phyloP scores from a whole-genome alignment of 2,113 vertebrate species.

The Megalops atlanticus region DNA sequence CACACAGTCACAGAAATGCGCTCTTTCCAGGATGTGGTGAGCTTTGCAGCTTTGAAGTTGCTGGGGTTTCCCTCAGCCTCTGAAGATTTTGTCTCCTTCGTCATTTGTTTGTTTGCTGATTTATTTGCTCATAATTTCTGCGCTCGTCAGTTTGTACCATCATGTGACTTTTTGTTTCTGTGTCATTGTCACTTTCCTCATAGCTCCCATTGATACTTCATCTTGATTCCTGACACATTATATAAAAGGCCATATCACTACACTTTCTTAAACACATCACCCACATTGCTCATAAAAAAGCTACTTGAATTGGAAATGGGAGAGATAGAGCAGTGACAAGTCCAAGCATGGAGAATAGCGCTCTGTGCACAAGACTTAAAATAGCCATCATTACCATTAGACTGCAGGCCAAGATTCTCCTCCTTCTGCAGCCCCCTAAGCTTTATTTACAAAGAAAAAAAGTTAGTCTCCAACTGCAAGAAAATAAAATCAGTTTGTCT shows the following conservation, averaged over 20 bases:
- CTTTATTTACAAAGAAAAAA: slow-evolving; percentile 38
- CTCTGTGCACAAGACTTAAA: slow-evolving; percentile 17
- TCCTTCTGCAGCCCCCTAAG: slow-evolving; percentile 27
- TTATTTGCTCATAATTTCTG: slow-evolving; percentile 1
- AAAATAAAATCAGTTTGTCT: slow-evolving; percentile 46
- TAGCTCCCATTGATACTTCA: neutral
- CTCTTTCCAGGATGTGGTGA: slow-evolving; percentile 60
- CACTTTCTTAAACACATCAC: neutral
- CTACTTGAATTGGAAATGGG: neutral
- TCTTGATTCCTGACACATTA: neutral
- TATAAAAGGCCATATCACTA: neutral
- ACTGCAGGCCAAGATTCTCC: slow-evolving; percentile 17
- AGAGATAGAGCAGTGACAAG: slow-evolving; percentile 16
- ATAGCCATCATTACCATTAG: slow-evolving; percentile 27
- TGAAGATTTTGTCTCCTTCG: slow-evolving; percentile 31
- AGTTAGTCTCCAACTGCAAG: slow-evolving; percentile 33
- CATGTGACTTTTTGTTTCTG: neutral
- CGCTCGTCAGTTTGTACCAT: neutral
- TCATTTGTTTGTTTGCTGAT: slow-evolving; percentile 37
- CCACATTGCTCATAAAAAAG: neutral
- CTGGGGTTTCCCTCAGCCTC: slow-evolving; percentile 52
- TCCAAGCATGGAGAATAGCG: slow-evolving; percentile 26
- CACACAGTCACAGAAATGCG: slow-evolving; percentile 27
- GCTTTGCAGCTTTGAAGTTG: slow-evolving; percentile 58
- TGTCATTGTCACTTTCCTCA: neutral